Evolutionary conservation across 2,888 invertebrate genomes (phyloP).

Genomic region (Lypha dubia): DNA sequence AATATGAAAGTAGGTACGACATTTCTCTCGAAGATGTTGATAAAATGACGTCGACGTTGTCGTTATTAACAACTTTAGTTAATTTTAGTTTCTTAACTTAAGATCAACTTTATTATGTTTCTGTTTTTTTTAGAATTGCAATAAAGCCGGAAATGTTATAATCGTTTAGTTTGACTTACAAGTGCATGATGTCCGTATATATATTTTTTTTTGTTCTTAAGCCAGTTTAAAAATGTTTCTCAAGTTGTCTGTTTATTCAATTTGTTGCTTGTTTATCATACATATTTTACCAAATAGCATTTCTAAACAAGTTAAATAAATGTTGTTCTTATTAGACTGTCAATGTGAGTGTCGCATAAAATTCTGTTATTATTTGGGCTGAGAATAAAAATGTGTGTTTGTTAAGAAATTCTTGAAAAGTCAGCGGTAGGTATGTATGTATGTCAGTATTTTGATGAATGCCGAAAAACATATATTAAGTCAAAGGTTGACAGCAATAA

Average conservation of each 20-base stretch:
- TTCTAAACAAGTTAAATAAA: constrained; percentile 44
- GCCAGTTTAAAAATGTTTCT: constrained; percentile 16
- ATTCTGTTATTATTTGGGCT: constrained; percentile 50
- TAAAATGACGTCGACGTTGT: constrained; percentile 27
- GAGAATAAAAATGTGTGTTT: constrained; percentile 19
- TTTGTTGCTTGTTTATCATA: constrained; percentile 16
- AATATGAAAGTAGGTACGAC: constrained; percentile 30
- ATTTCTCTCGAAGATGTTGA: constrained; percentile 53
- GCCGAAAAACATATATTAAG: constrained; percentile 39
- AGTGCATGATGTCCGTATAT: constrained; percentile 41
- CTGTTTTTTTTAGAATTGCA: constrained; percentile 44
- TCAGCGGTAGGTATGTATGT: not conserved
- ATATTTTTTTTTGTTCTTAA: constrained; percentile 2
- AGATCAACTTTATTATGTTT: not conserved
- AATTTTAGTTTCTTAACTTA: constrained; percentile 19
- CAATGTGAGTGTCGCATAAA: constrained; percentile 60
- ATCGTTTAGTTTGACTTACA: constrained; percentile 61
- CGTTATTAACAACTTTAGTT: constrained; percentile 57
- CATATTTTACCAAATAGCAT: constrained; percentile 41
- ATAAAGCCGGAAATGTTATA: constrained; percentile 70
- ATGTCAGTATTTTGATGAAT: constrained; percentile 15
- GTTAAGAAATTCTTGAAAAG: constrained; percentile 27
- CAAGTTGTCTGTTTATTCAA: not conserved
- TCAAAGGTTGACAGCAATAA: constrained; percentile 44
- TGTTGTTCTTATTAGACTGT: constrained; percentile 36